phyloP scores from a whole-genome alignment of 2,888 invertebrate genomes.

The Nymphalis polychloros region DNA sequence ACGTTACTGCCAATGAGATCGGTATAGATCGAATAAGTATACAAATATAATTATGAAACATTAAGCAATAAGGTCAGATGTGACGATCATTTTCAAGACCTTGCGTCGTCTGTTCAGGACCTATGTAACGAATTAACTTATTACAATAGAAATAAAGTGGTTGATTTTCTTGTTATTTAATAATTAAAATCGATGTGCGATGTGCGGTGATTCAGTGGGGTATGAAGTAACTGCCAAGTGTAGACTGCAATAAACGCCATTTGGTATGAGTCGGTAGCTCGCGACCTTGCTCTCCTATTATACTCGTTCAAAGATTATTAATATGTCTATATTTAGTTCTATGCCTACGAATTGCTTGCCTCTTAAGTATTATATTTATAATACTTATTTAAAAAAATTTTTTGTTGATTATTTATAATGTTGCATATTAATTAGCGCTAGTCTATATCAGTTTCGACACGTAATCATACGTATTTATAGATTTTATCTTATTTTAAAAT shows the following conservation, averaged over 20 bases:
- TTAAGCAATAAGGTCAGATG: too few relatives aligned
- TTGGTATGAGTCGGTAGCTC: slow-evolving; percentile 49
- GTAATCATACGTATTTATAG: neutral
- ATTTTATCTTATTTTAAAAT: too few relatives aligned
- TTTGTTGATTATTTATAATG: too few relatives aligned
- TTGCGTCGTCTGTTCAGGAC: too few relatives aligned
- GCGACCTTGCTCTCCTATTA: slow-evolving; percentile 69
- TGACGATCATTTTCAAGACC: too few relatives aligned
- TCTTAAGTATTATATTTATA: slow-evolving; percentile 17
- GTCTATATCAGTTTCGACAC: neutral
- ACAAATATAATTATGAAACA: too few relatives aligned
- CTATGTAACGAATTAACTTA: too few relatives aligned
- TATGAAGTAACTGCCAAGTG: slow-evolving; percentile 54
- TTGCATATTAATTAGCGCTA: too few relatives aligned
- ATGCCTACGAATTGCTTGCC: slow-evolving; percentile 27
- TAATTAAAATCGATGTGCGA: neutral
- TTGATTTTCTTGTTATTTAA: slow-evolving; percentile 5
- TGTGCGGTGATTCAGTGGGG: slow-evolving; percentile 34
- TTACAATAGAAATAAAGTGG: neutral
- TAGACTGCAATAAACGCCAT: slow-evolving; percentile 42
- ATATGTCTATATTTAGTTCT: slow-evolving; percentile 3
- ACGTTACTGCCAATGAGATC: too few relatives aligned
- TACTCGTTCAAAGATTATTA: slow-evolving; percentile 52
- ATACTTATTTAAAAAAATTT: neutral
- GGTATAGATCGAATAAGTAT: too few relatives aligned